Conservation (phyloP, 2,113 vertebrate genomes). For the Fregata magnificens region DNA sequence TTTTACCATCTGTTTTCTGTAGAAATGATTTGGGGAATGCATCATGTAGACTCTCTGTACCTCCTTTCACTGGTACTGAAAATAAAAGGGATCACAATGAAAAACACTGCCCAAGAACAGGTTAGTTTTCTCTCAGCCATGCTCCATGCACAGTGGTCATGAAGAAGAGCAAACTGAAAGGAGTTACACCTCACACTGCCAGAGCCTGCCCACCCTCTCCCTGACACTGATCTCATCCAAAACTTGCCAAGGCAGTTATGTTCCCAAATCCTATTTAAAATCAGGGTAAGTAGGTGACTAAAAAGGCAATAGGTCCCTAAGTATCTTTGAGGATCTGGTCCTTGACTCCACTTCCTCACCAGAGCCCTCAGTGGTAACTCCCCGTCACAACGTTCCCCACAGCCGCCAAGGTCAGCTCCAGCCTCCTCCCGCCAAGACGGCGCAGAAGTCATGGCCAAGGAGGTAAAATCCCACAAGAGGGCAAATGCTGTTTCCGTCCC, state of each 20-base stretch:
- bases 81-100: not conserved
- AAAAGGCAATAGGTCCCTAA: not conserved
- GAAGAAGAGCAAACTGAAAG: not conserved
- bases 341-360: not conserved
- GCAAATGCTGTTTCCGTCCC: not conserved
- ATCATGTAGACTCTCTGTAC: not conserved
- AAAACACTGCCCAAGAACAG: not conserved
- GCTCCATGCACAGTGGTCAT: not conserved
- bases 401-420: not conserved
- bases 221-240: not conserved
- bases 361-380: not conserved
- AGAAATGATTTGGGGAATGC: not conserved
- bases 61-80: not conserved
- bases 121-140: not conserved
- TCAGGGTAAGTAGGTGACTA: not conserved
- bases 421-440: rapidly evolving
- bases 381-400: not conserved
- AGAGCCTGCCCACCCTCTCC: not conserved
- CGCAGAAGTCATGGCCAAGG: not conserved
- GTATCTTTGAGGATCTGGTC: not conserved
- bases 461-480: not conserved
- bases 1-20: not conserved
- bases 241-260: not conserved
- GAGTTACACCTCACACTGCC: not conserved
- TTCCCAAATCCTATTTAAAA: not conserved